Conservation (phyloP, 2,888 invertebrate genomes). For the Branchipolynoe longqiensis region DNA sequence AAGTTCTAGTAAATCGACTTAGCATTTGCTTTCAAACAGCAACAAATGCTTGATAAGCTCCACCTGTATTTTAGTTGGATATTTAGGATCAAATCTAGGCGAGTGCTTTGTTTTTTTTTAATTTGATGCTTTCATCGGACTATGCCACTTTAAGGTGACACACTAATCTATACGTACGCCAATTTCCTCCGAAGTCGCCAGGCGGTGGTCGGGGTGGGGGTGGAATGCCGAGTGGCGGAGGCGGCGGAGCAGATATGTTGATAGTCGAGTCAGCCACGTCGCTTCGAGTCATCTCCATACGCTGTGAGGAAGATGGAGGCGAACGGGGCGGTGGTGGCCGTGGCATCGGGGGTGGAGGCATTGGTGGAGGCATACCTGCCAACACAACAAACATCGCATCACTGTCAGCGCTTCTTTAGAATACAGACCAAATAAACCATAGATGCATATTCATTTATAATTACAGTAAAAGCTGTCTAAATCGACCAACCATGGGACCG, state of each 20-base stretch:
- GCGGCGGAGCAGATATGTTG: constrained; percentile 54
- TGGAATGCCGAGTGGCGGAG: constrained; percentile 59
- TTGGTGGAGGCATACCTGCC: constrained; percentile 56
- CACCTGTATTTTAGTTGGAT: no score
- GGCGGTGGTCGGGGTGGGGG: constrained; percentile 50
- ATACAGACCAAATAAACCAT: no score
- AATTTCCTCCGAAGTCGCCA: background rate
- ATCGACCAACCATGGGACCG: no score
- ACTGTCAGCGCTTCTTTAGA: no score
- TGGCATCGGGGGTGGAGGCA: constrained; percentile 63
- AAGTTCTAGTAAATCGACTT: no score
- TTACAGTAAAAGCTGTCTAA: no score
- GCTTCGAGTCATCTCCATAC: background rate
- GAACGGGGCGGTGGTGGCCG: constrained; percentile 68
- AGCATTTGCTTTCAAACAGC: background rate
- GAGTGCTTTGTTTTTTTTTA: no score
- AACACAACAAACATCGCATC: no score
- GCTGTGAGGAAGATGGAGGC: constrained; percentile 46
- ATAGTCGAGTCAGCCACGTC: background rate
- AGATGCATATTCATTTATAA: no score
- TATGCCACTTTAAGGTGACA: no score
- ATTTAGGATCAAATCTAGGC: no score
- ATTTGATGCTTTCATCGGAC: no score
- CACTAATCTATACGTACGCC: constrained; percentile 4
- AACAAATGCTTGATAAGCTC: background rate